phyloP scores from a whole-genome alignment of 2,113 vertebrate genomes.

The Tragelaphus strepsiceros region DNA sequence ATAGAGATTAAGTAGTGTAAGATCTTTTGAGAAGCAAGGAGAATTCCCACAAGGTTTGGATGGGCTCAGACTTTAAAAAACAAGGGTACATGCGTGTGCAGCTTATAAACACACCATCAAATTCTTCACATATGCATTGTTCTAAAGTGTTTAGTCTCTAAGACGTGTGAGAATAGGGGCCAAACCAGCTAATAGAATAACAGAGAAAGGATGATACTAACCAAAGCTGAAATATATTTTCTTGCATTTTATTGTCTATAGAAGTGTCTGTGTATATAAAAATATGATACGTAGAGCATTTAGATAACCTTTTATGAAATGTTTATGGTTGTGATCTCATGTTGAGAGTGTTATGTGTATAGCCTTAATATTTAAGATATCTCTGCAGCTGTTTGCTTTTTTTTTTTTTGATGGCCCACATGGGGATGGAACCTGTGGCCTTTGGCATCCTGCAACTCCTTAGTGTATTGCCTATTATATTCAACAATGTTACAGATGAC shows the following conservation, averaged over 20 bases:
- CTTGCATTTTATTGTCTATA: neutral
- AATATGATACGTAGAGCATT: conserved; percentile 22
- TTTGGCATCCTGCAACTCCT: neutral
- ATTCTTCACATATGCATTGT: neutral
- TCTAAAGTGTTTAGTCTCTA: neutral
- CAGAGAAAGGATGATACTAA: neutral
- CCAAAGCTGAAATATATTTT: neutral
- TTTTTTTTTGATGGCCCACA: neutral
- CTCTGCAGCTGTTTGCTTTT: neutral
- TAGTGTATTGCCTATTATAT: conserved; percentile 33
- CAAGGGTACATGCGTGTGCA: neutral
- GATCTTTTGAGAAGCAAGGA: neutral
- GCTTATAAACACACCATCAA: neutral
- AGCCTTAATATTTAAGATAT: conserved; percentile 60
- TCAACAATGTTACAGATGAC: conserved; percentile 43
- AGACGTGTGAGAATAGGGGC: neutral
- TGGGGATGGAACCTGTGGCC: neutral
- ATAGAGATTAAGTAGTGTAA: conserved; percentile 9
- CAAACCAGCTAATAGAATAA: neutral
- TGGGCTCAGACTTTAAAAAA: conserved; percentile 1
- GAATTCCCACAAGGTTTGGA: neutral
- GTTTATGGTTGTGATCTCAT: conserved; percentile 47
- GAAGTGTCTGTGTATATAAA: conserved; percentile 32
- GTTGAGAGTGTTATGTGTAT: conserved; percentile 44
- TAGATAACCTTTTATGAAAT: conserved; percentile 48